These are phyloP conservation scores for Nomada hirtipes DNA, from an alignment of 2,888 invertebrate genomes.

Conservation along the genomic window DNA sequence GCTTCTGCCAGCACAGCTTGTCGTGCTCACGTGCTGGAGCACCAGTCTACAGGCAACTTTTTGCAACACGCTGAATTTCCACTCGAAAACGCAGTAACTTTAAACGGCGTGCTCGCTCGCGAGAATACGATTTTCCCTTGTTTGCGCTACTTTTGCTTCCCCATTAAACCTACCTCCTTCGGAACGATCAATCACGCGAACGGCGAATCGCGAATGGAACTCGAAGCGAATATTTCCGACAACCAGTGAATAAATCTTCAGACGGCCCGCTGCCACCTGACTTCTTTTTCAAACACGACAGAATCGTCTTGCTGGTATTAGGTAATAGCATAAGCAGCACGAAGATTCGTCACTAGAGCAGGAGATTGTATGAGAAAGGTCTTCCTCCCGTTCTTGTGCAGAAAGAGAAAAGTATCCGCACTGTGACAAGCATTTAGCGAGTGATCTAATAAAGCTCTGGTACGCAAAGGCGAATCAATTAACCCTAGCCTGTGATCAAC, in stretches of 20 bases:
- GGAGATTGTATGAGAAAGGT: too few species aligned
- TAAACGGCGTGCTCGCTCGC: slow-evolving; percentile 22
- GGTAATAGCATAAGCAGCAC: too few species aligned
- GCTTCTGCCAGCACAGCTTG: slow-evolving; percentile 40
- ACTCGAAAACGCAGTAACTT: slow-evolving; percentile 55
- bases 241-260: not conserved
- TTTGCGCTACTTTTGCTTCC: slow-evolving; percentile 40
- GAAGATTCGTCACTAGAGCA: too few species aligned
- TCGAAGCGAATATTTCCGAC: slow-evolving; percentile 1
- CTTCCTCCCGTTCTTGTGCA: too few species aligned
- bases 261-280: not conserved
- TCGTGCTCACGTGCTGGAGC: slow-evolving; percentile 45
- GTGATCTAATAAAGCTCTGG: too few species aligned
- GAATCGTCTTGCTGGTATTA: too few species aligned
- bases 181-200: slow-evolving; percentile 44
- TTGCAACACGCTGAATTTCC: slow-evolving; percentile 57
- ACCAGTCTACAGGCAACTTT: slow-evolving; percentile 45
- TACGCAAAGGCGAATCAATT: slow-evolving; percentile 10
- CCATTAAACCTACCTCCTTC: slow-evolving; percentile 26
- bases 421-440: too few species aligned
- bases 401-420: too few species aligned
- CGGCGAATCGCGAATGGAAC: slow-evolving; percentile 36
- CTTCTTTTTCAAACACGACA: too few species aligned
- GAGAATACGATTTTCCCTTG: slow-evolving; percentile 46
- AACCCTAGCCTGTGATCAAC: not conserved